Evolutionary conservation across 2,888 invertebrate genomes (phyloP).

Genomic region (Ochropleura leucogaster): DNA sequence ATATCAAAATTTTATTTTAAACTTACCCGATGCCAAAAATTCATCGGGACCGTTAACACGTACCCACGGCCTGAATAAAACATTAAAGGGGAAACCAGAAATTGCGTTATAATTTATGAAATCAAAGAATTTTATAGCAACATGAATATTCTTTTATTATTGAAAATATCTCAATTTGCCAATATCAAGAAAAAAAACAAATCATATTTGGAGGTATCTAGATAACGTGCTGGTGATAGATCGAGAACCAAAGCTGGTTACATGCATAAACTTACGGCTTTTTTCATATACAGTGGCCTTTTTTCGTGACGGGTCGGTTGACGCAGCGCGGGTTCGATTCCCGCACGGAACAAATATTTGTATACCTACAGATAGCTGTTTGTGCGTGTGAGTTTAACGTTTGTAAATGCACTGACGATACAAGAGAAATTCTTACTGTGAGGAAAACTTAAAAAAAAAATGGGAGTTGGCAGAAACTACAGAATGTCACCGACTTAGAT

Average conservation of each 20-base stretch:
- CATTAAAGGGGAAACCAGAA: constrained; percentile 71
- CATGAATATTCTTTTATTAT: constrained; percentile 52
- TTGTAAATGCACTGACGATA: too few species aligned
- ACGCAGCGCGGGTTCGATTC: too few species aligned
- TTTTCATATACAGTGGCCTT: too few species aligned
- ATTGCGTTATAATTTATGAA: constrained; percentile 73
- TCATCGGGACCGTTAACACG: constrained; percentile 74
- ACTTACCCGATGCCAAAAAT: constrained; percentile 65
- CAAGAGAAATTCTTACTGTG: too few species aligned
- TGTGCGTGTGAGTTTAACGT: too few species aligned
- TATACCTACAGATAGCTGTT: too few species aligned
- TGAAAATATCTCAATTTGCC: constrained; percentile 20
- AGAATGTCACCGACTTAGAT: not conserved
- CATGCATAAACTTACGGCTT: not conserved
- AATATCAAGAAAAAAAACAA: not conserved
- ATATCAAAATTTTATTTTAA: constrained; percentile 61
- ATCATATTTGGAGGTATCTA: not conserved
- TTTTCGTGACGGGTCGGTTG: too few species aligned
- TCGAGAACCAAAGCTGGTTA: not conserved
- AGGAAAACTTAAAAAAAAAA: too few species aligned
- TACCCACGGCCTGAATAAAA: constrained; percentile 73
- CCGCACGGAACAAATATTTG: too few species aligned
- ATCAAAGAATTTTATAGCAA: constrained; percentile 71
- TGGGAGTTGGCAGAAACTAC: not conserved
- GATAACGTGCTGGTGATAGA: not conserved